These are phyloP conservation scores for Uria lomvia DNA, from an alignment of 2,113 vertebrate species.

Conservation along the genomic window DNA sequence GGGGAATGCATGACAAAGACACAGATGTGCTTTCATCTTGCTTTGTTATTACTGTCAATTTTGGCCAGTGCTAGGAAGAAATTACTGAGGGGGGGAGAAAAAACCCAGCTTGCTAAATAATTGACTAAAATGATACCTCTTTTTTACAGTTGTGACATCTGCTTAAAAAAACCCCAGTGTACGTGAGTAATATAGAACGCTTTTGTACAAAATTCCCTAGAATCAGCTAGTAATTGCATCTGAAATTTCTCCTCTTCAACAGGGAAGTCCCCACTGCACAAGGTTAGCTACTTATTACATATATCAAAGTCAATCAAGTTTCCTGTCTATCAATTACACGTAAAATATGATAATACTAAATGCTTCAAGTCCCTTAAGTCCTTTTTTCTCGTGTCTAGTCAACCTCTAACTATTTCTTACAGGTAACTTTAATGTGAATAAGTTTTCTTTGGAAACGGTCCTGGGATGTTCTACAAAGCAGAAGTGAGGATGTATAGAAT, in stretches of 20 bases:
- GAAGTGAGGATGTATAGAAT: neutral
- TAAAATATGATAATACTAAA: neutral
- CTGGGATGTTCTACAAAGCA: neutral
- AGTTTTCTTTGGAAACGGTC: neutral
- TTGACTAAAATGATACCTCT: conserved; percentile 39
- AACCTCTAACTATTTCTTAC: neutral
- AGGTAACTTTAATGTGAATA: neutral
- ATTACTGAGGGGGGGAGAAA: neutral
- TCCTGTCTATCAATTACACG: conserved; percentile 13
- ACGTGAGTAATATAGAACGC: conserved; percentile 53
- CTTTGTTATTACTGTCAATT: conserved; percentile 31
- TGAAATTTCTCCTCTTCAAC: conserved; percentile 40
- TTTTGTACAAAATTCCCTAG: conserved; percentile 65
- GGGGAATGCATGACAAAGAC: neutral
- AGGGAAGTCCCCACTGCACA: conserved; percentile 60
- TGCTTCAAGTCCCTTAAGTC: neutral
- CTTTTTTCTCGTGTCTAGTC: neutral
- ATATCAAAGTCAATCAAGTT: conserved; percentile 43
- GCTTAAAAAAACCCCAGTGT: neutral
- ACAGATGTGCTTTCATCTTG: neutral
- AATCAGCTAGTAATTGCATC: conserved; percentile 51
- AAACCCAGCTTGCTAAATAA: conserved; percentile 29
- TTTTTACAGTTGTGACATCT: conserved; percentile 60
- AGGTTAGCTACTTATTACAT: conserved; percentile 35
- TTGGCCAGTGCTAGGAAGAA: conserved; percentile 35